These are phyloP conservation scores for Diplosoma virens DNA, from an alignment of 23 tunicate genomes.

Conservation along the genomic window DNA sequence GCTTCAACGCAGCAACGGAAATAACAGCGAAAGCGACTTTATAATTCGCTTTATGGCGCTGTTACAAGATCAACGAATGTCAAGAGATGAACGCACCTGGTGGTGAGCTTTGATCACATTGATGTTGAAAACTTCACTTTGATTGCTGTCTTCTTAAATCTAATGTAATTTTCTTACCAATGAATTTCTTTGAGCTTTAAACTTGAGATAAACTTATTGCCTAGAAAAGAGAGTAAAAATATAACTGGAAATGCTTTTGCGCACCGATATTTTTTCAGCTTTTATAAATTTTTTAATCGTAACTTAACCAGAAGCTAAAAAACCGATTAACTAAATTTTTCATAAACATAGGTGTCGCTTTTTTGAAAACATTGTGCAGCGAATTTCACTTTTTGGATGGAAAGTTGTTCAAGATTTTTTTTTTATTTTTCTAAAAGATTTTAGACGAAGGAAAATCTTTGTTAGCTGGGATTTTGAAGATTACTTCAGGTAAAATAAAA, in stretches of 20 bases:
- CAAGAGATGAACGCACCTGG: conserved; percentile 1
- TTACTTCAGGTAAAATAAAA: not conserved
- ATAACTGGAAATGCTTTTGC: not conserved
- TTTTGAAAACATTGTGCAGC: not conserved
- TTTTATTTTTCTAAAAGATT: not conserved
- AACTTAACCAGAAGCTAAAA: too few relatives aligned
- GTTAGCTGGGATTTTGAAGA: not conserved
- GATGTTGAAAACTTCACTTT: not conserved
- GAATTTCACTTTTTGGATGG: not conserved
- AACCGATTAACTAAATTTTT: too few relatives aligned
- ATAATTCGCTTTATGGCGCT: not conserved
- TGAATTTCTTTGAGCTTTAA: too few relatives aligned
- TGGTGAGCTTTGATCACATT: not conserved
- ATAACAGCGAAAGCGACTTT: not conserved
- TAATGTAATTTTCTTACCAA: too few relatives aligned
- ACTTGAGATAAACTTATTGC: not conserved
- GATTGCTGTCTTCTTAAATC: not conserved
- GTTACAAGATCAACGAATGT: conserved; percentile 6
- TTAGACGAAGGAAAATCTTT: not conserved
- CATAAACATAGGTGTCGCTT: not conserved
- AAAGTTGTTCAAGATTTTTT: not conserved
- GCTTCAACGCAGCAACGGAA: too few relatives aligned
- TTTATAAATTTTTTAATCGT: too few relatives aligned
- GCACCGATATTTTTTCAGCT: too few relatives aligned
- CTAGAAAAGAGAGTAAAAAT: not conserved